phyloP scores from a whole-genome alignment of 2,797 vertebrate species.

The Myoxocephalus aenaeus region DNA sequence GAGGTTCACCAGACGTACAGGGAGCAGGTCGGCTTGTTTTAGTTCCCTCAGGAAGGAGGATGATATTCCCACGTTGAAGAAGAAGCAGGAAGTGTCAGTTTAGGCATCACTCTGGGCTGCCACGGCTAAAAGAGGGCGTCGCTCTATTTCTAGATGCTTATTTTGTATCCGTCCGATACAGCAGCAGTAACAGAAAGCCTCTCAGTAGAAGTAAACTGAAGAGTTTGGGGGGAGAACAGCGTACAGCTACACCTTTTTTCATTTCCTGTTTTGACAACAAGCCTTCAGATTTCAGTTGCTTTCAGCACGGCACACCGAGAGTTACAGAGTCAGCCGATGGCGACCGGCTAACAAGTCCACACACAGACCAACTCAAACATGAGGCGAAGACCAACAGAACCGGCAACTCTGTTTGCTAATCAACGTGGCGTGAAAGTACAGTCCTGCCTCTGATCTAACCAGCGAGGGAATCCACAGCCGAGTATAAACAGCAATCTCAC shows the following conservation, averaged over 20 bases:
- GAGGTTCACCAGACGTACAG: too few relatives aligned
- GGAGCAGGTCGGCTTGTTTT: too few relatives aligned
- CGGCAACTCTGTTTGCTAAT: conserved; percentile 3
- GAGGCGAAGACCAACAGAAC: conserved; percentile 12
- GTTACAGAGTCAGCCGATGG: neutral
- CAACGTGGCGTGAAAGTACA: neutral
- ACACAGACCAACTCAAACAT: conserved; percentile 2
- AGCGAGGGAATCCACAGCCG: too few relatives aligned
- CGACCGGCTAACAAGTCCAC: conserved; percentile 21
- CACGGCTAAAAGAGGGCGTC: conserved; percentile 13
- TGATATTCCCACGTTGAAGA: too few relatives aligned
- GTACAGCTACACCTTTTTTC: conserved; percentile 6
- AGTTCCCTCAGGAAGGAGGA: too few relatives aligned
- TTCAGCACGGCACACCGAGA: neutral
- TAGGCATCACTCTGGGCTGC: conserved; percentile 4
- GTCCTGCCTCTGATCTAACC: conserved; percentile 21
- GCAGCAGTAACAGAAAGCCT: neutral
- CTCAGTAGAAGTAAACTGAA: neutral
- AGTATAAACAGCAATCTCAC: conserved; percentile 39
- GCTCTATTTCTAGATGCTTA: conserved; percentile 25
- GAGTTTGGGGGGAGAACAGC: neutral
- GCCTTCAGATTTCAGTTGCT: neutral
- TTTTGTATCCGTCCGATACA: conserved; percentile 22
- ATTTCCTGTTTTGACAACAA: conserved; percentile 13
- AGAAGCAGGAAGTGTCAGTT: too few relatives aligned